These are phyloP conservation scores for Prostheceraeus crozeri DNA, from an alignment of 2,888 invertebrate species.

Conservation along the genomic window DNA sequence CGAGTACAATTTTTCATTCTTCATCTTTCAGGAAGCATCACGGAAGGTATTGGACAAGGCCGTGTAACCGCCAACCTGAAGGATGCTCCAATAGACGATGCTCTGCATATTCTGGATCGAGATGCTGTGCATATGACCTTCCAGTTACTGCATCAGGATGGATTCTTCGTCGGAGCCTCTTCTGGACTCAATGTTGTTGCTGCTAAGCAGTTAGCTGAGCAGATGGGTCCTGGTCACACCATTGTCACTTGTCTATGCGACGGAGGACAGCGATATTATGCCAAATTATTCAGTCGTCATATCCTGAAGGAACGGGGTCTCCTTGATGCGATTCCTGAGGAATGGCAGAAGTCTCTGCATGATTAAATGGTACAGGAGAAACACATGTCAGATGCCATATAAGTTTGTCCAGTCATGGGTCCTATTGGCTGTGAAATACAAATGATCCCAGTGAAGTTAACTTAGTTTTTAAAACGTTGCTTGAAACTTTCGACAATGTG, in stretches of 20 bases:
- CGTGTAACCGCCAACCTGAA: constrained; percentile 55
- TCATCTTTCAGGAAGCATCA: too few relatives aligned
- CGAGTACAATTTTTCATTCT: too few relatives aligned
- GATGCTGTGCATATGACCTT: constrained; percentile 54
- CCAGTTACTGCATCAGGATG: constrained; percentile 53
- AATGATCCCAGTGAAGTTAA: too few relatives aligned
- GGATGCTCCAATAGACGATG: constrained; percentile 55
- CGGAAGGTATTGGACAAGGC: constrained; percentile 57
- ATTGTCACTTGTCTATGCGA: constrained; percentile 56
- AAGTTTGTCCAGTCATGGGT: too few relatives aligned
- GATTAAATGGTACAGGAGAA: too few relatives aligned
- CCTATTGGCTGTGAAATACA: too few relatives aligned
- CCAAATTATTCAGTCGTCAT: constrained; percentile 48
- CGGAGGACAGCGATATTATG: constrained; percentile 54
- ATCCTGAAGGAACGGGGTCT: constrained; percentile 47
- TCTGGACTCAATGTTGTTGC: constrained; percentile 54
- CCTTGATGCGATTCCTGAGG: constrained; percentile 42
- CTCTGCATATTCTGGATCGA: constrained; percentile 48
- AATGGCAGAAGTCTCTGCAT: constrained; percentile 44
- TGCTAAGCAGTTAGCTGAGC: constrained; percentile 51
- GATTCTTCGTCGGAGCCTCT: constrained; percentile 56
- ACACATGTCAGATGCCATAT: too few relatives aligned
- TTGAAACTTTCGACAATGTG: too few relatives aligned
- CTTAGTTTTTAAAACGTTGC: too few relatives aligned
- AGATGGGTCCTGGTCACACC: constrained; percentile 54